Conservation (phyloP, 2,888 invertebrate species). For the Beris chalybata region DNA sequence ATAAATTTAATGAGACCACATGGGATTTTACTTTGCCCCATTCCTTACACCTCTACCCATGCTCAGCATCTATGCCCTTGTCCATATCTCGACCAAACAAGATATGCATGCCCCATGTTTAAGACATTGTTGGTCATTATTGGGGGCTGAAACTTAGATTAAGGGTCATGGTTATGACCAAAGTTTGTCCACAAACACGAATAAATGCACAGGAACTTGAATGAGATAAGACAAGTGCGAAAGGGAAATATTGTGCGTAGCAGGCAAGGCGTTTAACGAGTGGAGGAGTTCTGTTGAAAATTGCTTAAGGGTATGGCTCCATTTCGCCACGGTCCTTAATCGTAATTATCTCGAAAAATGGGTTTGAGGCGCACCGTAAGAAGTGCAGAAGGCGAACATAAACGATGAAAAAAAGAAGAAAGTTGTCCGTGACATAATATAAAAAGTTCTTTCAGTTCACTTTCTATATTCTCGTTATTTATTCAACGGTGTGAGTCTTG, state of each 20-base stretch:
- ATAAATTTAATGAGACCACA: constrained; percentile 43
- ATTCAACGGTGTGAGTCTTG: constrained; percentile 6
- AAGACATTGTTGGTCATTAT: constrained; percentile 25
- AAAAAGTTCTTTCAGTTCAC: constrained; percentile 28
- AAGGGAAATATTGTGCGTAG: background rate
- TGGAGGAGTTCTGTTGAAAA: constrained; percentile 16
- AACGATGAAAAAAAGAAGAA: constrained; percentile 8
- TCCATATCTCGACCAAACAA: constrained; percentile 12
- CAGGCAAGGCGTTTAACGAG: background rate
- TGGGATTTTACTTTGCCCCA: constrained; percentile 37
- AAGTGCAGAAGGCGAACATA: constrained; percentile 18
- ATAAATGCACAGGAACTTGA: background rate
- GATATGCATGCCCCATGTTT: constrained; percentile 14
- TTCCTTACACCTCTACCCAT: too few relatives aligned
- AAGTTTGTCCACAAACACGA: constrained; percentile 7
- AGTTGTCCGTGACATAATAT: constrained; percentile 27
- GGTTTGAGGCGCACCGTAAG: constrained; percentile 7
- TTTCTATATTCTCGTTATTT: constrained; percentile 1
- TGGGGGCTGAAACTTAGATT: constrained; percentile 27
- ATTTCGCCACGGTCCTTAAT: constrained; percentile 34
- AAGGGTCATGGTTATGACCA: constrained; percentile 29
- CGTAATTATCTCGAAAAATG: constrained; percentile 27
- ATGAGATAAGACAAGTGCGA: background rate
- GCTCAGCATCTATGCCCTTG: background rate
- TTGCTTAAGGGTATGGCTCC: constrained; percentile 29